phyloP scores from a whole-genome alignment of 1,140 invertebrate species.

The Tetramorium alpestre region DNA sequence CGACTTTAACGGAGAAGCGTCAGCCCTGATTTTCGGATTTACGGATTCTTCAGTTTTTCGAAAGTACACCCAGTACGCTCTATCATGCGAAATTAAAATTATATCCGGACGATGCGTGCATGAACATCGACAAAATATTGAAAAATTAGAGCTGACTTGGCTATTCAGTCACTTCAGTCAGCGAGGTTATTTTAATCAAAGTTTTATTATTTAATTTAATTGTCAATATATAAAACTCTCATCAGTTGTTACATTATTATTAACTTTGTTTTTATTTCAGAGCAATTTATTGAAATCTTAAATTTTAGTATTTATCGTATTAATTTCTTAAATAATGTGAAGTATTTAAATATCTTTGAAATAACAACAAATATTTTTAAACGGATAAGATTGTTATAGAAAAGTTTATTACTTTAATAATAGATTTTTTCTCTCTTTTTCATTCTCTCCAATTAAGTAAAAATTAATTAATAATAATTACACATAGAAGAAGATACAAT shows the following conservation, averaged over 20 bases:
- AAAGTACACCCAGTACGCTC: background rate
- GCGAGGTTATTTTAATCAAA: background rate
- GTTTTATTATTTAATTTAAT: background rate
- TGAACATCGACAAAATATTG: background rate
- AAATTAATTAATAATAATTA: background rate
- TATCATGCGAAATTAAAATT: background rate
- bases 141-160: background rate
- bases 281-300: background rate
- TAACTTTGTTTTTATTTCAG: background rate
- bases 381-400: background rate
- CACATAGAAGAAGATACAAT: too few species aligned
- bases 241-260: background rate
- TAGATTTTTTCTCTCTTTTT: too few species aligned
- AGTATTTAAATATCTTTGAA: background rate
- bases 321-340: too few species aligned
- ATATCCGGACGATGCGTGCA: background rate
- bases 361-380: background rate
- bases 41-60: background rate
- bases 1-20: constrained; percentile 1
- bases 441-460: too few species aligned
- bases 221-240: background rate
- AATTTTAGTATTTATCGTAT: background rate
- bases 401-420: background rate
- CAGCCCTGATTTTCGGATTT: constrained; percentile 2
- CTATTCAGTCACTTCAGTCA: background rate